phyloP scores from a whole-genome alignment of 2,888 invertebrate genomes.

The Heteromyza rotundicornis region DNA sequence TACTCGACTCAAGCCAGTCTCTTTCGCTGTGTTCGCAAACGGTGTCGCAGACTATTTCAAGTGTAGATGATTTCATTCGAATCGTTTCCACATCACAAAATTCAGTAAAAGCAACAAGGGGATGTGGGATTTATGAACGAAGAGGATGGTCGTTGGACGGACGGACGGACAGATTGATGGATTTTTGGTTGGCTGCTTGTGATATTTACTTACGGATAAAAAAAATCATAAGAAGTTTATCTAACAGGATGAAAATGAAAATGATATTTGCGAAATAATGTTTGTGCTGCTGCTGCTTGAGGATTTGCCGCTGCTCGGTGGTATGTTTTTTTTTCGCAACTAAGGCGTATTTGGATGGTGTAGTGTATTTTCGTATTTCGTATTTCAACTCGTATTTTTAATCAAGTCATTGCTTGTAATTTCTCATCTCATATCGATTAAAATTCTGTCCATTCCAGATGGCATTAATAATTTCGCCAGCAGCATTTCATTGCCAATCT shows the following conservation, averaged over 20 bases:
- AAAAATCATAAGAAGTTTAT: conserved; percentile 18
- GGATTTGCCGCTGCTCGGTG: too few relatives aligned
- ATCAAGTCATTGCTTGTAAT: conserved; percentile 7
- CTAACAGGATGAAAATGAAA: conserved; percentile 19
- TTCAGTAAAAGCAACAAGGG: conserved; percentile 29
- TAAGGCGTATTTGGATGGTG: background rate
- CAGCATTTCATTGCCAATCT: conserved; percentile 25
- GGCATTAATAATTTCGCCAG: conserved; percentile 17
- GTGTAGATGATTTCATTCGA: conserved; percentile 47
- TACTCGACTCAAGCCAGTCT: too few relatives aligned
- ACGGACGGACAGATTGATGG: background rate
- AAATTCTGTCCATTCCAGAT: conserved; percentile 9
- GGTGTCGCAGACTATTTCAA: conserved; percentile 32
- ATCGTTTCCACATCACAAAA: conserved; percentile 44
- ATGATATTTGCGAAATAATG: conserved; percentile 15
- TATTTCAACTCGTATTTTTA: background rate
- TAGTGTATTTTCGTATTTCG: too few relatives aligned
- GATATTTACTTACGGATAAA: conserved; percentile 6
- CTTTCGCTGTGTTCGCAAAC: conserved; percentile 8
- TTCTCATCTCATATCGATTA: conserved; percentile 15
- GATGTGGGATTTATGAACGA: conserved; percentile 16
- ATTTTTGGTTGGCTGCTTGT: conserved; percentile 3
- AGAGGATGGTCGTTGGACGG: background rate
- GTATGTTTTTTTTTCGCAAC: too few relatives aligned
- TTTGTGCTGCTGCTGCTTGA: background rate